Evolutionary conservation across 2,797 vertebrate species (phyloP).

Genomic region (Chelidonichthys spinosus): DNA sequence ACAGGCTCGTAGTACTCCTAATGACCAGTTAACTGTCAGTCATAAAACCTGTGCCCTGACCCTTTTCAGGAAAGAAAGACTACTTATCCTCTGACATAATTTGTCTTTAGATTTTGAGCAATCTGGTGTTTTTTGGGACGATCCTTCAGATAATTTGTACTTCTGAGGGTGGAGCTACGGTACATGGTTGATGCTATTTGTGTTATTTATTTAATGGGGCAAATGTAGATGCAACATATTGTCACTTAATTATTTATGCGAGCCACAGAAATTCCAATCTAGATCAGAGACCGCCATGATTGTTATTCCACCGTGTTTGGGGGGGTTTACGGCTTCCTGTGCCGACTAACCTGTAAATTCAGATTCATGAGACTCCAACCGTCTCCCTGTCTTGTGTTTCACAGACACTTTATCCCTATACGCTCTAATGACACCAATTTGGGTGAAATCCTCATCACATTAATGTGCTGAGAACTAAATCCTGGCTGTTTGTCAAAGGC

Average conservation of each 20-base stretch:
- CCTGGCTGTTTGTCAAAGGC: slow-evolving; percentile 30
- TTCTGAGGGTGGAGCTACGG: not conserved
- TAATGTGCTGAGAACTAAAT: slow-evolving; percentile 11
- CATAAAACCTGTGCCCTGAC: not conserved
- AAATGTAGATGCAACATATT: not conserved
- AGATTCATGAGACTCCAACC: not conserved
- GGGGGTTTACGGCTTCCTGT: not conserved
- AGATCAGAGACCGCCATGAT: not conserved
- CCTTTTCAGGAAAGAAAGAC: not conserved
- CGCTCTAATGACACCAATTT: slow-evolving; percentile 1
- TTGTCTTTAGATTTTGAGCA: not conserved
- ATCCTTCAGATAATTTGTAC: not conserved
- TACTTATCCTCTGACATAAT: no score
- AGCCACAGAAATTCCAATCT: not conserved
- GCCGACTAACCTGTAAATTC: not conserved
- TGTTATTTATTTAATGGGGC: not conserved
- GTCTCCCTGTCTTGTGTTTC: not conserved
- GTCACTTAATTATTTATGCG: slow-evolving; percentile 9
- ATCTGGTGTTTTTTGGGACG: not conserved
- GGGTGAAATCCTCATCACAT: slow-evolving; percentile 2
- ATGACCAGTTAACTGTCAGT: not conserved
- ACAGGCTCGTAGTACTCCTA: not conserved
- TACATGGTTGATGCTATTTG: not conserved
- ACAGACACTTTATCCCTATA: not conserved
- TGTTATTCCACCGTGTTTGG: not conserved